phyloP scores from a whole-genome alignment of 2,888 invertebrate genomes.

The Opisthograptis luteolata region DNA sequence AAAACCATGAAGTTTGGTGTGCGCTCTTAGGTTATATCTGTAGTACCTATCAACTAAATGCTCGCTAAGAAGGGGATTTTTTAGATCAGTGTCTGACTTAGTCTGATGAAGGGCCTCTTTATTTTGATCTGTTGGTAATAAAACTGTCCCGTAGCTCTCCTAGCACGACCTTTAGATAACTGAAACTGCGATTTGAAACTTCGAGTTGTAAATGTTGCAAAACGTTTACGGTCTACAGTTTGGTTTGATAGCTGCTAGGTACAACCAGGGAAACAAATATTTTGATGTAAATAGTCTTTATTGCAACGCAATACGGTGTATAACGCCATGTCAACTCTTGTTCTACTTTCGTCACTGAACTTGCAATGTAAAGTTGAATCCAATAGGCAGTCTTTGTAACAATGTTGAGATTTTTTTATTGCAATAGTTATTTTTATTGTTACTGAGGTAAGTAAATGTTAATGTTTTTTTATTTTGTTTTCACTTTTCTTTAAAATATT shows the following conservation, averaged over 20 bases:
- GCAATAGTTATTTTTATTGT: slow-evolving; percentile 9
- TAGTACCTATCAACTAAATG: too few relatives aligned
- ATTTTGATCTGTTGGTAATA: not conserved
- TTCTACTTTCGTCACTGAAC: slow-evolving; percentile 6
- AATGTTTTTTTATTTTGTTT: not conserved
- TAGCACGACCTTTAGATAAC: slow-evolving; percentile 18
- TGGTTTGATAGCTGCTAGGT: slow-evolving; percentile 19
- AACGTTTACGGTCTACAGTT: slow-evolving; percentile 22
- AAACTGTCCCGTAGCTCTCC: slow-evolving; percentile 1
- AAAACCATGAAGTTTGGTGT: too few relatives aligned
- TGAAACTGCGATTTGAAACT: slow-evolving; percentile 19
- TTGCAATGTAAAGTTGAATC: slow-evolving; percentile 13
- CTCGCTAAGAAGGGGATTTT: too few relatives aligned
- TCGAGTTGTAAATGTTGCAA: slow-evolving; percentile 23
- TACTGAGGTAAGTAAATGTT: not conserved
- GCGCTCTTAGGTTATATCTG: too few relatives aligned
- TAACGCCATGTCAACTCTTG: not conserved
- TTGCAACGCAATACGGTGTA: not conserved
- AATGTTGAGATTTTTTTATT: slow-evolving; percentile 19
- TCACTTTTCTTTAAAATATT: too few relatives aligned
- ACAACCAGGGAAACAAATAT: not conserved
- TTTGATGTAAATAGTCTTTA: not conserved
- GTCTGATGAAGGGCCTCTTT: not conserved
- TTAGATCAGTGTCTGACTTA: too few relatives aligned
- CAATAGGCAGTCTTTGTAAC: slow-evolving; percentile 15